These are phyloP conservation scores for Hemithea aestivaria DNA, from an alignment of 2,888 invertebrate genomes.

Conservation along the genomic window DNA sequence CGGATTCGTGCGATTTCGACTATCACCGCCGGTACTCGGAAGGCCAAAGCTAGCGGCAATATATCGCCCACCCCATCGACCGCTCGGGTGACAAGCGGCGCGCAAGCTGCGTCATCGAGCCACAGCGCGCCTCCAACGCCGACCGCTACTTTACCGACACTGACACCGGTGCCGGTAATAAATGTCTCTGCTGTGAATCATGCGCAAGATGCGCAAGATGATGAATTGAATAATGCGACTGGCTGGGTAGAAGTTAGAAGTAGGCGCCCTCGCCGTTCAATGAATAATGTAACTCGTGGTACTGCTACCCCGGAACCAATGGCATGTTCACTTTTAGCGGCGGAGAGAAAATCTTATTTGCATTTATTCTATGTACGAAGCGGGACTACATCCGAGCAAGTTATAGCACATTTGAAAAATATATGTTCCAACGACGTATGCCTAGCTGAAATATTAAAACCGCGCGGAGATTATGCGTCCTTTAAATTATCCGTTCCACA, in stretches of 20 bases:
- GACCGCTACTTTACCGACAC: not conserved
- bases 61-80: not conserved
- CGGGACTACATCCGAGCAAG: conserved; percentile 5
- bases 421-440: conserved; percentile 3
- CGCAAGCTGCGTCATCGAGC: not conserved
- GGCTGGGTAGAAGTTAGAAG: not conserved
- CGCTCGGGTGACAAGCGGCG: too few relatives aligned
- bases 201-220: not conserved
- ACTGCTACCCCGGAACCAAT: not conserved
- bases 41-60: not conserved
- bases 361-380: conserved; percentile 1
- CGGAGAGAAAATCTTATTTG: conserved; percentile 2
- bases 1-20: conserved; percentile 3
- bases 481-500: conserved; percentile 1
- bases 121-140: not conserved
- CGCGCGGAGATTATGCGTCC: conserved; percentile 6
- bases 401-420: not conserved
- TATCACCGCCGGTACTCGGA: not conserved
- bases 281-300: conserved; percentile 2
- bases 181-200: not conserved
- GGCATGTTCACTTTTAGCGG: not conserved
- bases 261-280: not conserved
- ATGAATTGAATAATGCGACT: not conserved
- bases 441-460: conserved; percentile 1
- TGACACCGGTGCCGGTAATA: not conserved